Conservation (phyloP, 2,113 vertebrate species). For the Thermophis baileyi region DNA sequence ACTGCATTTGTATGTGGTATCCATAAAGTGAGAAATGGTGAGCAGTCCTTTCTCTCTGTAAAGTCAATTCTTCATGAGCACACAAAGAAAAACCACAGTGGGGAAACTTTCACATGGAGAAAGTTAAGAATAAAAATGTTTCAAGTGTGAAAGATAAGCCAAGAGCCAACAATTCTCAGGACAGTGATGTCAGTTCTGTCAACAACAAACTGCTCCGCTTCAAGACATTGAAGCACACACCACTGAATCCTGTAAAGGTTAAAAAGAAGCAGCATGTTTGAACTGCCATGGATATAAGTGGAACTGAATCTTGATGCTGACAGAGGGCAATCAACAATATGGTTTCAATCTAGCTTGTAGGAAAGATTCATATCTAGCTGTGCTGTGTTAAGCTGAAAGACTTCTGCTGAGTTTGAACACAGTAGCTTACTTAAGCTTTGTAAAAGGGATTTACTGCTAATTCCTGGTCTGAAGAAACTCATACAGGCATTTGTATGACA, state of each 20-base stretch:
- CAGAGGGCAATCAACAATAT: background rate
- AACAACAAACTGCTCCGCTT: background rate
- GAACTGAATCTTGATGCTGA: background rate
- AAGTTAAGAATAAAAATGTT: background rate
- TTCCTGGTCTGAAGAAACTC: background rate
- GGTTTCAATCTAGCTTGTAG: background rate
- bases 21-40: background rate
- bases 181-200: background rate
- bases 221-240: background rate
- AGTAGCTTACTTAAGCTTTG: background rate
- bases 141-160: background rate
- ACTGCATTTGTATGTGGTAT: background rate
- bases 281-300: background rate
- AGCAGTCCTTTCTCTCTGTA: background rate
- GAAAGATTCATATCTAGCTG: background rate
- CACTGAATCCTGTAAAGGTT: background rate
- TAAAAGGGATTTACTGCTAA: background rate
- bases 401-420: background rate
- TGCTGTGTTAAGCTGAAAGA: background rate
- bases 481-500: background rate
- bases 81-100: background rate
- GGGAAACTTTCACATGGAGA: background rate
- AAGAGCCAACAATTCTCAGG: background rate
- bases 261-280: background rate
- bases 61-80: background rate